Evolutionary conservation across 2,888 invertebrate genomes (phyloP).

Genomic region (Gymnoscelis rufifasciata): DNA sequence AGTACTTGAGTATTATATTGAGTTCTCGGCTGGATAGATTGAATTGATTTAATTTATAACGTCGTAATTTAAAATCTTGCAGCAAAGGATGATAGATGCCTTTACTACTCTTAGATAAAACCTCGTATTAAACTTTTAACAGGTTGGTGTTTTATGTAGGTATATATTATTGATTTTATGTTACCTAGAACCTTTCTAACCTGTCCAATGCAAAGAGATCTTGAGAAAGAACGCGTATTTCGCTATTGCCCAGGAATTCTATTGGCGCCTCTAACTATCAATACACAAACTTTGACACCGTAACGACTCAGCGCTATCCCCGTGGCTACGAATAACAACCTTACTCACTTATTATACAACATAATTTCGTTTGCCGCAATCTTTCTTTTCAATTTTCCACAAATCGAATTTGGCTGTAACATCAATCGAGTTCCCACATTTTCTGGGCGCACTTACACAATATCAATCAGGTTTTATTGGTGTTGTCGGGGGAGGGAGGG

Average conservation of each 20-base stretch:
- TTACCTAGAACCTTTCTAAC: too few relatives aligned
- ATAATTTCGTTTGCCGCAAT: constrained; percentile 37
- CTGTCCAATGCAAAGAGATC: neutral
- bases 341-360: constrained; percentile 38
- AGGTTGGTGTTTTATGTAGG: too few relatives aligned
- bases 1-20: too few relatives aligned
- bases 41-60: too few relatives aligned
- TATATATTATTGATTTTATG: too few relatives aligned
- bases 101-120: too few relatives aligned
- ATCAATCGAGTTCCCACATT: constrained; percentile 80
- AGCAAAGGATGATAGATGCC: too few relatives aligned
- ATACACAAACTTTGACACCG: constrained; percentile 44
- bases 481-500: constrained; percentile 63
- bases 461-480: constrained; percentile 80
- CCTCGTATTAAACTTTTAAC: too few relatives aligned
- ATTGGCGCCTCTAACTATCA: constrained; percentile 72
- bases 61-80: too few relatives aligned
- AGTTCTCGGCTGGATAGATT: too few relatives aligned
- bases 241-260: constrained; percentile 58
- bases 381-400: constrained; percentile 76
- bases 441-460: constrained; percentile 78
- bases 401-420: constrained; percentile 77
- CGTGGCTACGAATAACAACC: constrained; percentile 32
- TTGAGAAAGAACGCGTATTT: constrained; percentile 27
- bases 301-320: constrained; percentile 33